Percentiles rank a stretch among this genome's conserved stretches.
Conservation (phyloP, 1,140 invertebrate genomes). For the Drosophila pruinosa region DNA sequence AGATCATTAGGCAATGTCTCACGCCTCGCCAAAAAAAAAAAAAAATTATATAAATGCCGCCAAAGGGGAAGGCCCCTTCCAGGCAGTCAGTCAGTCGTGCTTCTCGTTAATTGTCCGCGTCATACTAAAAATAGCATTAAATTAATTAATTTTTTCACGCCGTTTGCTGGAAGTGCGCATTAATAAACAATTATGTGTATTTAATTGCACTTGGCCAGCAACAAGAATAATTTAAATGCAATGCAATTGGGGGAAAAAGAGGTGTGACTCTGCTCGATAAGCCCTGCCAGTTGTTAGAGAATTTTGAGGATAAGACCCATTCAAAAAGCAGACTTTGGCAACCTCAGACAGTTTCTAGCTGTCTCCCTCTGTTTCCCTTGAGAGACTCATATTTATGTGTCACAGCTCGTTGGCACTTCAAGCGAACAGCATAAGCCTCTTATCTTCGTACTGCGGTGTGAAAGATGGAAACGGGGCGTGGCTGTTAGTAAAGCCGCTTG, state of each 20-base stretch:
- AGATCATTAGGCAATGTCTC: conserved; percentile 46
- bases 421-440: conserved; percentile 41
- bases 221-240: background rate
- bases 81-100: background rate
- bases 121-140: conserved; percentile 76
- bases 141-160: conserved; percentile 78
- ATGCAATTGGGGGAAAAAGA: background rate
- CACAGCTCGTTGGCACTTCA: conserved; percentile 34
- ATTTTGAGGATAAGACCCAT: background rate
- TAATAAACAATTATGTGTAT: conserved; percentile 75
- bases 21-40: conserved; percentile 4
- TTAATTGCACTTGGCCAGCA: conserved; percentile 62
- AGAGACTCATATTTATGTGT: conserved; percentile 7
- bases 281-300: background rate
- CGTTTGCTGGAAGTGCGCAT: conserved; percentile 62
- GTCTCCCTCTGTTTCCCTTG: background rate
- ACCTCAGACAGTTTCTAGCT: background rate
- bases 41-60: background rate
- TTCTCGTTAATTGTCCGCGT: conserved; percentile 68
- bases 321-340: background rate
- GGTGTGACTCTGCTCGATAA: background rate
- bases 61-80: background rate
- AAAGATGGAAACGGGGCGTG: background rate
- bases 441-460: background rate
- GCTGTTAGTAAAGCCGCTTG: conserved; percentile 18